Percentiles rank a stretch among this genome's conserved stretches.
Conservation (phyloP, 2,797 vertebrate genomes). For the Labroides dimidiatus region DNA sequence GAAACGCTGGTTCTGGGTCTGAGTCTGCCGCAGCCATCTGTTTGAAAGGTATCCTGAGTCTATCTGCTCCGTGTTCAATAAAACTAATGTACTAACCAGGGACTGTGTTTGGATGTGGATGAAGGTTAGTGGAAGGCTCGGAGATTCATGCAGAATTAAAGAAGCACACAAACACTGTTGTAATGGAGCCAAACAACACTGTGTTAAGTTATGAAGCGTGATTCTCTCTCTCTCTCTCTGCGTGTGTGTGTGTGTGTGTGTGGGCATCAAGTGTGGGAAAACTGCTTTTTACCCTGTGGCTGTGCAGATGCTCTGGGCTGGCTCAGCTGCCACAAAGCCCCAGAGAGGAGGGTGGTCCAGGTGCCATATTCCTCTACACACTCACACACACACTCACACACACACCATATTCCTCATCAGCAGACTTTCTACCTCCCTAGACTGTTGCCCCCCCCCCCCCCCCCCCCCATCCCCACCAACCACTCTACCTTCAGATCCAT, state of each 20-base stretch:
- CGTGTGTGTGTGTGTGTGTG: constrained; percentile 35
- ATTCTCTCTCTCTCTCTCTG: constrained; percentile 18
- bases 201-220: constrained; percentile 50
- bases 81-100: constrained; percentile 58
- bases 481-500: constrained; percentile 51
- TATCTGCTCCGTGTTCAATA: constrained; percentile 58
- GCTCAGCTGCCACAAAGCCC: constrained; percentile 80
- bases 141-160: constrained; percentile 54
- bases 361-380: constrained; percentile 66
- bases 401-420: constrained; percentile 58
- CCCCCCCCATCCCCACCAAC: constrained; percentile 35
- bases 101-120: constrained; percentile 59
- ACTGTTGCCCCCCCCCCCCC: constrained; percentile 34
- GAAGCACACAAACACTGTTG: constrained; percentile 43
- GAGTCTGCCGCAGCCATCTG: constrained; percentile 58
- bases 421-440: constrained; percentile 44
- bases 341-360: constrained; percentile 76
- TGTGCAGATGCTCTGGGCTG: constrained; percentile 82
- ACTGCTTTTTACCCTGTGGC: constrained; percentile 79
- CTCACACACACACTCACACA: constrained; percentile 32
- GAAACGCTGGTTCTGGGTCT: constrained; percentile 39
- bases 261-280: constrained; percentile 53
- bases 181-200: constrained; percentile 48
- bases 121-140: constrained; percentile 47
- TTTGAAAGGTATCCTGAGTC: constrained; percentile 55